Evolutionary conservation across 2,888 invertebrate species (phyloP).

Genomic region (Allolobophora icterica): DNA sequence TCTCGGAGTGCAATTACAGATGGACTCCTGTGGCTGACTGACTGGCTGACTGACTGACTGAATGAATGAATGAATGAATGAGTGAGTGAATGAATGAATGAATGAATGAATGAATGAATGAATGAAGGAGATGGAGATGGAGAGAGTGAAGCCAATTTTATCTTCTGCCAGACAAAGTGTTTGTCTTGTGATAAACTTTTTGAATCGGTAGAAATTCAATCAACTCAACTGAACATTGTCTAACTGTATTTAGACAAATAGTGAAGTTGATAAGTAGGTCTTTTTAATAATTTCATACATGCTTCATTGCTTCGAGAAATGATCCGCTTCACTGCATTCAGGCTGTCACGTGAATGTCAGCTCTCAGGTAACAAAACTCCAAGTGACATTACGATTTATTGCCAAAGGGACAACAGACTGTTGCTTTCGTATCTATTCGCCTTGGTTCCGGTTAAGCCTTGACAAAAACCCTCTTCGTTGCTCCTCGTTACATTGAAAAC

Average conservation of each 20-base stretch:
- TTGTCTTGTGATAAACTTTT: background rate
- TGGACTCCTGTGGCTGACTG: background rate
- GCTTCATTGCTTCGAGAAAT: background rate
- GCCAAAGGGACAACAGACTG: too few species aligned
- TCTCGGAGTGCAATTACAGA: background rate
- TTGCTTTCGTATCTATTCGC: background rate
- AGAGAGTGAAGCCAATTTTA: too few species aligned
- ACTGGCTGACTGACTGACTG: background rate
- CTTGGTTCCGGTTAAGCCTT: background rate
- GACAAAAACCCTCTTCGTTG: background rate
- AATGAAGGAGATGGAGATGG: too few species aligned
- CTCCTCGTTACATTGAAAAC: background rate
- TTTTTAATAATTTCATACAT: background rate
- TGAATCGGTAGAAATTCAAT: background rate
- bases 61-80: too few species aligned
- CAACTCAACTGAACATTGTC: too few species aligned
- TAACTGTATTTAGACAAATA: too few species aligned
- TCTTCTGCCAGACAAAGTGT: background rate
- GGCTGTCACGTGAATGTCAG: background rate
- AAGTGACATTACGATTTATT: background rate
- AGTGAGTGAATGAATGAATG: too few species aligned
- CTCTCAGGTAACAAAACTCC: background rate
- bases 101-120: too few species aligned
- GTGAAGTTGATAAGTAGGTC: background rate
- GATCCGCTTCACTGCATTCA: background rate